These are phyloP conservation scores for Heliconius melpomene DNA, from an alignment of 1,140 invertebrate genomes.

Conservation along the genomic window DNA sequence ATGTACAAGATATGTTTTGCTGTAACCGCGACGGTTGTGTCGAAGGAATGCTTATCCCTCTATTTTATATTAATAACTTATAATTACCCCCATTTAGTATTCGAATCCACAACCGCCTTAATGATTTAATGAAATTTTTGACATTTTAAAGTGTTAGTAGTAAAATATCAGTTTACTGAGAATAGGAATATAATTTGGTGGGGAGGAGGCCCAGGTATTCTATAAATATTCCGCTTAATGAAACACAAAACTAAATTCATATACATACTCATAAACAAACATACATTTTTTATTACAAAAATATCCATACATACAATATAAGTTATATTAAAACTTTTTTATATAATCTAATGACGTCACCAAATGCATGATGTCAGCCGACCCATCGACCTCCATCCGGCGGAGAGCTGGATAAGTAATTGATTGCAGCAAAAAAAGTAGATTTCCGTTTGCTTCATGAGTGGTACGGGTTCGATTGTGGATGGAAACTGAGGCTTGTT, in stretches of 20 bases:
- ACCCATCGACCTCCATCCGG: slow-evolving; percentile 1
- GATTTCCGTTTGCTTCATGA: neutral
- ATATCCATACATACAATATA: neutral
- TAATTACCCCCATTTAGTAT: neutral
- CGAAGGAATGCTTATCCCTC: neutral
- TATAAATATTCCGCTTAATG: no score
- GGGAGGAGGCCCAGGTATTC: no score
- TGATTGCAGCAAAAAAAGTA: neutral
- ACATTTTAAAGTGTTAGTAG: no score
- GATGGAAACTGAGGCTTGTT: no score
- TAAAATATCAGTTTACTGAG: no score
- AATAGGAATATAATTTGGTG: no score
- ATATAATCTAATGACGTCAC: slow-evolving; percentile 2
- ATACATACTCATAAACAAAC: no score
- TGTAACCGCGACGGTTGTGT: neutral
- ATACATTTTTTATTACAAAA: neutral
- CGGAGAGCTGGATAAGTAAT: neutral
- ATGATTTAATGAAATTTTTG: neutral
- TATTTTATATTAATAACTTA: no score
- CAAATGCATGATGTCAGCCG: neutral
- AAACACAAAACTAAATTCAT: neutral
- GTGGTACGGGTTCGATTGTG: neutral
- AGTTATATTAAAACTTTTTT: neutral
- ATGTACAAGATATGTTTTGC: no score
- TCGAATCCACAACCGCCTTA: neutral